phyloP scores from a whole-genome alignment of 2,888 invertebrate species.

The Pristionchus entomophagus region DNA sequence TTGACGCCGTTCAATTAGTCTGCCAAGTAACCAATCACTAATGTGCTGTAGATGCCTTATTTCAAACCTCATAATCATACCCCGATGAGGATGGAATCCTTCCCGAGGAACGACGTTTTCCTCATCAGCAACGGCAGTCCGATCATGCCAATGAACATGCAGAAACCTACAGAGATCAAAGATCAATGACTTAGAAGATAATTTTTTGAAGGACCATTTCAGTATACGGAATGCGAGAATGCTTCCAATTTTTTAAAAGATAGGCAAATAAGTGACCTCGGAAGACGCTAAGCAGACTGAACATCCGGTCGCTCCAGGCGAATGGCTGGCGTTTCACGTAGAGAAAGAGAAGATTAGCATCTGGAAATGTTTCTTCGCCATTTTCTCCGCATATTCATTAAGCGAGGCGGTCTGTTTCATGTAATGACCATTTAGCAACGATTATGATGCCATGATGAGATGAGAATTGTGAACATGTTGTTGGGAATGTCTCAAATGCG shows the following conservation, averaged over 20 bases:
- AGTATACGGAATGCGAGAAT: too few relatives aligned
- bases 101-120: constrained; percentile 61
- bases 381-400: too few relatives aligned
- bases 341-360: constrained; percentile 62
- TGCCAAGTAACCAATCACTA: background rate
- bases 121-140: constrained; percentile 60
- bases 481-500: too few relatives aligned
- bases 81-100: constrained; percentile 68
- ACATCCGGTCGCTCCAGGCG: constrained; percentile 68
- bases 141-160: constrained; percentile 52
- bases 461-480: too few relatives aligned
- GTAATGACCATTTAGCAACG: too few relatives aligned
- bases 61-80: background rate
- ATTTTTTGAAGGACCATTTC: too few relatives aligned
- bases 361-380: too few relatives aligned
- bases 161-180: constrained; percentile 49
- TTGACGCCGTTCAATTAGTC: background rate
- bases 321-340: constrained; percentile 70
- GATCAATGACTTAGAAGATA: background rate
- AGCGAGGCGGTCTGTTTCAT: too few relatives aligned
- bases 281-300: constrained; percentile 51
- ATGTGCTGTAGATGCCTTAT: background rate
- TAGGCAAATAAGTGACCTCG: background rate
- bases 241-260: background rate
- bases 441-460: too few relatives aligned